Percentiles rank a stretch among this genome's conserved stretches.
Conservation (phyloP, 2,113 vertebrate species). For the Salvelinus fontinalis region DNA sequence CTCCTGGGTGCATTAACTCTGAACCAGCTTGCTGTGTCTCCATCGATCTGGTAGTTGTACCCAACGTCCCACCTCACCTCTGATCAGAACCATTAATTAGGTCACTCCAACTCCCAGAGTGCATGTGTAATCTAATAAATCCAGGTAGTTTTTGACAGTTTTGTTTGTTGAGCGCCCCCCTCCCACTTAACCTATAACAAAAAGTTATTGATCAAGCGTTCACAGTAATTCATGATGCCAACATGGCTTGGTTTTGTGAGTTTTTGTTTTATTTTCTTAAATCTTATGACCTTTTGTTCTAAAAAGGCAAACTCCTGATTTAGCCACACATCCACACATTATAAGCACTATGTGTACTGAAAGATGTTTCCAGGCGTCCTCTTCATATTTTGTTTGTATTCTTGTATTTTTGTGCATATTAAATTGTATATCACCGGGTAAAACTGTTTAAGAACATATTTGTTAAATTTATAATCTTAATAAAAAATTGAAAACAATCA, state of each 20-base stretch:
- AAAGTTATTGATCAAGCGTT: conserved; percentile 61
- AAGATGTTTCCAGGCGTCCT: conserved; percentile 79
- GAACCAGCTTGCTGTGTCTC: background rate
- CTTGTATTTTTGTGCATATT: conserved; percentile 88
- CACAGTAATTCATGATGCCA: conserved; percentile 74
- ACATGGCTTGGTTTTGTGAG: conserved; percentile 78
- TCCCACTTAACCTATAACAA: conserved; percentile 42
- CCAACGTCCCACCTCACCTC: conserved; percentile 32
- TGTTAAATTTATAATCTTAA: conserved; percentile 94
- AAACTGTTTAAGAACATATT: conserved; percentile 90
- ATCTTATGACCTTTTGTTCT: conserved; percentile 90
- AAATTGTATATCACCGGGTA: conserved; percentile 92
- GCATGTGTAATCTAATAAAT: conserved; percentile 56
- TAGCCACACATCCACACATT: conserved; percentile 76
- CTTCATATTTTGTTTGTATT: conserved; percentile 78
- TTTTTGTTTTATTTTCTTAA: conserved; percentile 65
- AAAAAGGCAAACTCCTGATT: conserved; percentile 82
- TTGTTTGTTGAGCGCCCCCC: conserved; percentile 33
- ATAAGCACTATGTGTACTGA: conserved; percentile 85
- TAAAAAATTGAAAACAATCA: conserved; percentile 78
- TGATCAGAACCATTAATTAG: conserved; percentile 49
- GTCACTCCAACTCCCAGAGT: conserved; percentile 77
- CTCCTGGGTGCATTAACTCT: conserved; percentile 26
- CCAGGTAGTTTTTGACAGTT: conserved; percentile 52
- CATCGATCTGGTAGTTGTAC: conserved; percentile 43